phyloP scores from a whole-genome alignment of 2,888 invertebrate species.

The Orchesellides sinensis region DNA sequence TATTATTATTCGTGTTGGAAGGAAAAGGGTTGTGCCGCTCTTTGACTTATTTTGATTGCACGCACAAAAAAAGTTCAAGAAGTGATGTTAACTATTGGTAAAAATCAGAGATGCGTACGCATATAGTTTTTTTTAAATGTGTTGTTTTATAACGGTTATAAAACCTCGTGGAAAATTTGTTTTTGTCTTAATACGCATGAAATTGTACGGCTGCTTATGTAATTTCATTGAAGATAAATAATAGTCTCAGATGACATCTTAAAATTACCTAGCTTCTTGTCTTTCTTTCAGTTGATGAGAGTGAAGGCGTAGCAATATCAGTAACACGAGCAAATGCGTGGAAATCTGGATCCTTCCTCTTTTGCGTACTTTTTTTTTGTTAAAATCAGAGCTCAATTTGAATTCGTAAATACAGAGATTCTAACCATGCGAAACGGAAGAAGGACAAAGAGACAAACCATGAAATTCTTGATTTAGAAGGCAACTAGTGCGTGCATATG shows the following conservation, averaged over 20 bases:
- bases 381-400: slow-evolving; percentile 37
- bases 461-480: slow-evolving; percentile 58
- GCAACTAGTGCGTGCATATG: slow-evolving; percentile 46
- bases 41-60: slow-evolving; percentile 19
- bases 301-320: slow-evolving; percentile 27
- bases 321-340: slow-evolving; percentile 49
- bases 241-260: slow-evolving; percentile 2
- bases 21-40: slow-evolving; percentile 30
- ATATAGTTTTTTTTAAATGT: too few relatives aligned
- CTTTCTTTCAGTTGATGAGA: background rate
- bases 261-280: background rate
- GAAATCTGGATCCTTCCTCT: slow-evolving; percentile 8
- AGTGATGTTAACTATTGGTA: too few relatives aligned
- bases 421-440: slow-evolving; percentile 23
- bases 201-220: background rate
- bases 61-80: too few relatives aligned
- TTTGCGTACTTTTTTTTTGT: slow-evolving; percentile 3
- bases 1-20: background rate
- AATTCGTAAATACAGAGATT: slow-evolving; percentile 41
- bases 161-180: too few relatives aligned
- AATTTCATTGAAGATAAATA: slow-evolving; percentile 28
- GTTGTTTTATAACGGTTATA: too few relatives aligned
- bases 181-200: slow-evolving; percentile 10
- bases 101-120: background rate
- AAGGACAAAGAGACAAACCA: slow-evolving; percentile 20